Percentiles rank a stretch among this genome's conserved stretches.
These are phyloP conservation scores for Leucopsar rothschildi DNA, from an alignment of 2,113 vertebrate genomes.

Conservation along the genomic window DNA sequence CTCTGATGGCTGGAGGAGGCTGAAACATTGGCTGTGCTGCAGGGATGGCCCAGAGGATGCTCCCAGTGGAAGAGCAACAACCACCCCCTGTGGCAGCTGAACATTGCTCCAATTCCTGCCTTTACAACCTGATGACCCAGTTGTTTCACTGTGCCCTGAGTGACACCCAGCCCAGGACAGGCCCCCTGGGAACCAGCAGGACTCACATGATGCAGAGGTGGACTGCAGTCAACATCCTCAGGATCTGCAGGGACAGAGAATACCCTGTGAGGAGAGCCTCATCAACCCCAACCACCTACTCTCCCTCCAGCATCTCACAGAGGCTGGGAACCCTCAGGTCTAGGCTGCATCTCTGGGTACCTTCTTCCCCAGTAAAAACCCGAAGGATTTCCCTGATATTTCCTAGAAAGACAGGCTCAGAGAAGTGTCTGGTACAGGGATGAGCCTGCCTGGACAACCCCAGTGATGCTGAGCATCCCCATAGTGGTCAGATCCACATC, in stretches of 20 bases:
- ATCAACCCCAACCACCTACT: background rate
- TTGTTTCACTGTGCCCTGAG: background rate
- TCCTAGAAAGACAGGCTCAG: background rate
- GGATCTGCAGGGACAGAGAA: constrained; percentile 77
- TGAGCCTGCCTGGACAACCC: background rate
- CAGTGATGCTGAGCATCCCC: background rate
- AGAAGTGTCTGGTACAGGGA: background rate
- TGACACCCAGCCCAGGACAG: background rate
- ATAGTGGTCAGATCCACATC: background rate
- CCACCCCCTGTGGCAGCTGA: background rate
- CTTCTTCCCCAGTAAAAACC: background rate
- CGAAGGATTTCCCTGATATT: background rate
- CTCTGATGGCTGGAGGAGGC: background rate
- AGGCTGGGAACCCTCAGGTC: background rate
- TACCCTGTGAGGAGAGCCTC: background rate
- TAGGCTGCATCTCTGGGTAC: background rate
- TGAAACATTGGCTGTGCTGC: background rate
- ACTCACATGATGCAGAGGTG: constrained; percentile 87
- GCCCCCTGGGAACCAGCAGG: fast-evolving
- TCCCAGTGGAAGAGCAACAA: fast-evolving
- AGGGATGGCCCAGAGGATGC: background rate
- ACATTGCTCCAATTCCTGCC: background rate
- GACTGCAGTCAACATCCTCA: constrained; percentile 87
- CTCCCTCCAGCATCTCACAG: background rate
- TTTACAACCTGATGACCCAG: fast-evolving